Evolutionary conservation across 2,797 vertebrate species (phyloP).

Genomic region (Avahi laniger): DNA sequence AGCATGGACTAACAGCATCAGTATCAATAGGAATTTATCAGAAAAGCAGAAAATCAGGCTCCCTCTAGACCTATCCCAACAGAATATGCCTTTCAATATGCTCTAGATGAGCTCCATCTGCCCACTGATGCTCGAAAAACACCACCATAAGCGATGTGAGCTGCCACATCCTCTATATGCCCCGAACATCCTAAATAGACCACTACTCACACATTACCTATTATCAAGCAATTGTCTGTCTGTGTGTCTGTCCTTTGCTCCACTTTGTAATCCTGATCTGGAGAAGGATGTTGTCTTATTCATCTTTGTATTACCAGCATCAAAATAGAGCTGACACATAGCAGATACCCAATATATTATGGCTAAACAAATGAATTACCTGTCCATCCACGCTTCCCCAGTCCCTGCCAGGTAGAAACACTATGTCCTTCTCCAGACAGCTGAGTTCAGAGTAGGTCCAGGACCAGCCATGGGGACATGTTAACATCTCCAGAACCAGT

Average conservation of each 20-base stretch:
- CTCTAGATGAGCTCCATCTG: neutral
- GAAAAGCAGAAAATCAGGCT: neutral
- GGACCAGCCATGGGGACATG: neutral
- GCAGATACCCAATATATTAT: neutral
- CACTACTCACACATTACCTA: too few relatives aligned
- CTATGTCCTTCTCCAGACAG: neutral
- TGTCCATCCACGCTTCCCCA: neutral
- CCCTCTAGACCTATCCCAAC: rapidly evolving
- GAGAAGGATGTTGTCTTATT: neutral
- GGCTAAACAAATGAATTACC: neutral
- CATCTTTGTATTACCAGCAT: neutral
- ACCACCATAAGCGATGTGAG: rapidly evolving
- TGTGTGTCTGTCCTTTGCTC: neutral
- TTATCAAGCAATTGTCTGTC: neutral
- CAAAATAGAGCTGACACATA: neutral
- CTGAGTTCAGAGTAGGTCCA: rapidly evolving
- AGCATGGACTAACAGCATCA: neutral
- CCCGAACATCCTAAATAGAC: neutral
- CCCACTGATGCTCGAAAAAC: neutral
- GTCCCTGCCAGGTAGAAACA: neutral
- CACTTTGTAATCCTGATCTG: neutral
- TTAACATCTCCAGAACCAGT: neutral
- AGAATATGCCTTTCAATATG: neutral
- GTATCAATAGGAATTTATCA: neutral
- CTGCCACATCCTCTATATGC: rapidly evolving